phyloP scores from a whole-genome alignment of 2,888 invertebrate species.

The Sarcophaga carnaria region DNA sequence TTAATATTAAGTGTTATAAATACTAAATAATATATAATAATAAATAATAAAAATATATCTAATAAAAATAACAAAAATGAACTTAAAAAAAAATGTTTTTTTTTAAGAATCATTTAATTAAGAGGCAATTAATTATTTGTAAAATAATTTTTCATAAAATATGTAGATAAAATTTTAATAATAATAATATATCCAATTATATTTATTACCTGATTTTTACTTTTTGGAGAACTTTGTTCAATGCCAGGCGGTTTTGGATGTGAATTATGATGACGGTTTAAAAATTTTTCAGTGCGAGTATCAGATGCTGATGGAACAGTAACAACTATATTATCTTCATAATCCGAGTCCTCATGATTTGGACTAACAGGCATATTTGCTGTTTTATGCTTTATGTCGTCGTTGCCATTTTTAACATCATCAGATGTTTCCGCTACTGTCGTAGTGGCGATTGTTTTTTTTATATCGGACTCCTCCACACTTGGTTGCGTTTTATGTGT shows the following conservation, averaged over 20 bases:
- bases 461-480: constrained; percentile 12
- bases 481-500: not conserved
- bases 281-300: constrained; percentile 70
- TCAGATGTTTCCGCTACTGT: not conserved
- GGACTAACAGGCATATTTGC: constrained; percentile 65
- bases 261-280: constrained; percentile 70
- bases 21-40: no score
- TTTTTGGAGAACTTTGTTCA: constrained; percentile 76
- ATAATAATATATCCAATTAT: no score
- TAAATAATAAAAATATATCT: no score
- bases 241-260: constrained; percentile 82
- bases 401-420: constrained; percentile 28
- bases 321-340: constrained; percentile 85
- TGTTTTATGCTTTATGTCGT: constrained; percentile 47
- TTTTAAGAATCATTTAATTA: no score
- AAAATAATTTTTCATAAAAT: no score
- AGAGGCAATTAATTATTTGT: no score
- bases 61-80: no score
- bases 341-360: constrained; percentile 83
- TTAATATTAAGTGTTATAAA: no score
- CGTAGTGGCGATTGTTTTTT: not conserved
- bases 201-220: constrained; percentile 63
- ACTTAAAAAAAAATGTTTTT: no score
- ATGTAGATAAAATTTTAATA: no score
- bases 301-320: constrained; percentile 82